Percentiles rank a stretch among this genome's conserved stretches.
These are phyloP conservation scores for Eupeodes corollae DNA, from an alignment of 1,140 invertebrate species.

Conservation along the genomic window DNA sequence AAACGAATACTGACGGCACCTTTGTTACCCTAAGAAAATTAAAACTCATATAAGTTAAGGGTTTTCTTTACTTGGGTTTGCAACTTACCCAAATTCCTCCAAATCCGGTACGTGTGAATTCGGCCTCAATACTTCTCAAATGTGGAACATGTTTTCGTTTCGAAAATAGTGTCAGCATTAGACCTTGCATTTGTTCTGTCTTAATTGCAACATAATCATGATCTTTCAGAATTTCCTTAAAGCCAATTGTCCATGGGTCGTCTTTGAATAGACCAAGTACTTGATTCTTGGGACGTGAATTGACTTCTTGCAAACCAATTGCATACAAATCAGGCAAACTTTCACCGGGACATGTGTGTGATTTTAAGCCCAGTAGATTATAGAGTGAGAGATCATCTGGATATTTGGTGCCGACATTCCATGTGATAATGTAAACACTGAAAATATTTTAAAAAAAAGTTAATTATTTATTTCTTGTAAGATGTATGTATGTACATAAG, in stretches of 20 bases:
- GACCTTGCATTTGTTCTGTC: conserved; percentile 64
- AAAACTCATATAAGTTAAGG: conserved; percentile 17
- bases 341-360: conserved; percentile 43
- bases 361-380: conserved; percentile 53
- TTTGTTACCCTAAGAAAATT: conserved; percentile 76
- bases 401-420: conserved; percentile 70
- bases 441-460: no score
- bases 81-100: conserved; percentile 66
- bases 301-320: conserved; percentile 81
- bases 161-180: conserved; percentile 64
- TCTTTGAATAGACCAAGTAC: conserved; percentile 67
- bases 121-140: conserved; percentile 69
- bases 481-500: no score
- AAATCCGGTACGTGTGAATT: conserved; percentile 77
- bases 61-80: no score
- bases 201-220: conserved; percentile 68
- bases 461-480: no score
- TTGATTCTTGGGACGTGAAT: conserved; percentile 74
- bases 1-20: conserved; percentile 80
- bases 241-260: conserved; percentile 71
- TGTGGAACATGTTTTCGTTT: conserved; percentile 65
- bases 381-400: conserved; percentile 55
- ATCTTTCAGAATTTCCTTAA: conserved; percentile 55
- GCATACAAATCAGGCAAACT: conserved; percentile 68
- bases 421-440: conserved; percentile 61